Conservation (phyloP, 2,888 invertebrate genomes). For the Nephrotoma flavescens region DNA sequence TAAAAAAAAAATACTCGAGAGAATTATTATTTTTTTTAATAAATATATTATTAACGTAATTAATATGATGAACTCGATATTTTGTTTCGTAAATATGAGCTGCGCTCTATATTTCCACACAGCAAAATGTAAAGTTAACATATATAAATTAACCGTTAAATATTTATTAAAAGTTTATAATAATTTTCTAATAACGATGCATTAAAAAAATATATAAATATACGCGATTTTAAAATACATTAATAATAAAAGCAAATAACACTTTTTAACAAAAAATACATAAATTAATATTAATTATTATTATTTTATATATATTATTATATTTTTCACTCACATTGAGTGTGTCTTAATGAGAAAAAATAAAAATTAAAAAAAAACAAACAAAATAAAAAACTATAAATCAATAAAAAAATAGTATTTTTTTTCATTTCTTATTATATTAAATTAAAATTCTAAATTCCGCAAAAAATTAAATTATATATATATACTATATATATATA, state of each 20-base stretch:
- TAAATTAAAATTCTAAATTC: neutral
- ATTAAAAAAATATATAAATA: neutral
- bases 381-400: neutral
- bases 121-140: neutral
- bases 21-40: conserved; percentile 12
- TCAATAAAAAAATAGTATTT: neutral
- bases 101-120: neutral
- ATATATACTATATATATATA: no score
- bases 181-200: neutral
- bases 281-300: neutral
- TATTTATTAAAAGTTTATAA: neutral
- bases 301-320: neutral
- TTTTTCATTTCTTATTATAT: neutral
- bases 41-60: conserved; percentile 7
- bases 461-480: neutral
- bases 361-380: conserved; percentile 3
- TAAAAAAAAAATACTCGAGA: conserved; percentile 12
- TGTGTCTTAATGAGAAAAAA: conserved; percentile 8
- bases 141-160: neutral
- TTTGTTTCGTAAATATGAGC: neutral
- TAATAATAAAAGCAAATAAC: conserved; percentile 1
- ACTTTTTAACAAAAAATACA: neutral
- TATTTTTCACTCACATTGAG: conserved; percentile 21
- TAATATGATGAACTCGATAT: neutral
- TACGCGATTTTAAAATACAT: neutral